Evolutionary conservation across 2,797 vertebrate genomes (phyloP).

Genomic region (Cygnus olor): DNA sequence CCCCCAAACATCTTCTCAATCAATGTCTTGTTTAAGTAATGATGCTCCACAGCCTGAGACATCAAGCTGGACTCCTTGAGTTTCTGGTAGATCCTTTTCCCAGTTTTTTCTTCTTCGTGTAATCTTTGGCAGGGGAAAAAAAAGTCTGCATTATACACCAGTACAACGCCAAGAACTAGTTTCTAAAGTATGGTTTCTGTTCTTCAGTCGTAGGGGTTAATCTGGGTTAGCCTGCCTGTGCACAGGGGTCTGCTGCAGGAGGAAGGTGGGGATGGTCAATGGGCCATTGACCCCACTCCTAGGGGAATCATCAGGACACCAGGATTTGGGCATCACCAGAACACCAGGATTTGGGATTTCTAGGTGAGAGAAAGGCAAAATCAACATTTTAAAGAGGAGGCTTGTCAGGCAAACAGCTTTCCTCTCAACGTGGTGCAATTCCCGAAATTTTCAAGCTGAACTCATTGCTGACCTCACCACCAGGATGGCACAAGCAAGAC

Average conservation of each 20-base stretch:
- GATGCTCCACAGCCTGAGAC: constrained; percentile 52
- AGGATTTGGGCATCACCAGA: not conserved
- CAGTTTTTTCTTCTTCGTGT: constrained; percentile 85
- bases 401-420: not conserved
- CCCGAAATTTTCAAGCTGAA: not conserved
- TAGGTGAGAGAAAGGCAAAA: not conserved
- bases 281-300: not conserved
- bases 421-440: not conserved
- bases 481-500: not conserved
- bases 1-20: constrained; percentile 87
- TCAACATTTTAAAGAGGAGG: not conserved
- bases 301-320: not conserved
- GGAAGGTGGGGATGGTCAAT: not conserved
- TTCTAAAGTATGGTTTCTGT: not conserved
- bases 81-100: constrained; percentile 80
- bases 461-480: not conserved
- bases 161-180: not conserved
- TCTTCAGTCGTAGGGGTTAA: not conserved
- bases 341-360: not conserved
- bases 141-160: not conserved
- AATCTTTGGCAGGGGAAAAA: constrained; percentile 63
- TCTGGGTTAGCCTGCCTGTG: not conserved
- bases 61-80: constrained; percentile 74
- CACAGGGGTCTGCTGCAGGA: not conserved
- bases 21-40: constrained; percentile 72